phyloP scores from a whole-genome alignment of 2,797 vertebrate genomes.

The Cuniculus paca region DNA sequence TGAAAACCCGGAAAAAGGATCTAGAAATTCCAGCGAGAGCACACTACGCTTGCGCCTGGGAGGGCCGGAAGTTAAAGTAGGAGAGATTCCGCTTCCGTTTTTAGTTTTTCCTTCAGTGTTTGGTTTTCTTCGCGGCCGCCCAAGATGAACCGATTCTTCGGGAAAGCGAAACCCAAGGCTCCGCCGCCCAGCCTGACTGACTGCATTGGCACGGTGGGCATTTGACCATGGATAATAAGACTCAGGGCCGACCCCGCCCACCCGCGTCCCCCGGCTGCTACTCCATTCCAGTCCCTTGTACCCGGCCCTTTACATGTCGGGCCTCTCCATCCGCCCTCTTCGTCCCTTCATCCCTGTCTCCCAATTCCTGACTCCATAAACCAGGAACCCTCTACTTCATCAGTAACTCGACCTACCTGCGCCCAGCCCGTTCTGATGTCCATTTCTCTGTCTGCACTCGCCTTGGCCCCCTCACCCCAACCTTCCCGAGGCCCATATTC shows the following conservation, averaged over 20 bases:
- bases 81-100: conserved; percentile 47
- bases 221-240: not conserved
- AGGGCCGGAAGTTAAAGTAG: conserved; percentile 57
- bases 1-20: conserved; percentile 65
- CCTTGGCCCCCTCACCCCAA: not conserved
- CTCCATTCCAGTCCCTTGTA: not conserved
- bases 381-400: not conserved
- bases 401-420: not conserved
- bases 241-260: not conserved
- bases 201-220: conserved; percentile 95
- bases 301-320: conserved; percentile 27
- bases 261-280: not conserved
- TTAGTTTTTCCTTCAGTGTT: conserved; percentile 41
- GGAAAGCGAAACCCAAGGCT: conserved; percentile 93
- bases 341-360: not conserved
- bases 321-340: not conserved
- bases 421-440: not conserved
- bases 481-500: not conserved
- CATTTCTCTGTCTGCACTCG: not conserved
- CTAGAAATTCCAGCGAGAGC: not conserved
- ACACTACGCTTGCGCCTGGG: not conserved
- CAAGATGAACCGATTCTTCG: conserved; percentile 97
- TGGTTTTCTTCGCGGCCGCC: conserved; percentile 31
- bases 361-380: conserved; percentile 55
- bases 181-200: conserved; percentile 96